phyloP scores from a whole-genome alignment of 2,113 vertebrate species.

The Passer montanus region DNA sequence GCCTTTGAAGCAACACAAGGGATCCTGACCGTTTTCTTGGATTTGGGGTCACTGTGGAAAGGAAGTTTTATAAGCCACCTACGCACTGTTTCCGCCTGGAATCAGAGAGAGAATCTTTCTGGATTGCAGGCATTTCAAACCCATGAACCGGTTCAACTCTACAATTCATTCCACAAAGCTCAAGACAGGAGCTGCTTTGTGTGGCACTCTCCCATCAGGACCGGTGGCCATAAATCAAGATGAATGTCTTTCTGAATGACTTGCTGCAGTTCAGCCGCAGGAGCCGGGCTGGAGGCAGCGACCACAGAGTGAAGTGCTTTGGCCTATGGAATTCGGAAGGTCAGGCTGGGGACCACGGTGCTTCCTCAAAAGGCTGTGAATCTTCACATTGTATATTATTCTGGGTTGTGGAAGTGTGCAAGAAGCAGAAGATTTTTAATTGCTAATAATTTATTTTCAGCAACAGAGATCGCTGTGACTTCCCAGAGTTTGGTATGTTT shows the following conservation, averaged over 20 bases:
- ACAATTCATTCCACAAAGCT: background rate
- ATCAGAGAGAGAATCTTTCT: constrained; percentile 33
- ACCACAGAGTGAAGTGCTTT: background rate
- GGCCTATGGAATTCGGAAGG: background rate
- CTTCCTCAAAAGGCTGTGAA: constrained; percentile 9
- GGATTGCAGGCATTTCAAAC: constrained; percentile 46
- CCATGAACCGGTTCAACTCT: constrained; percentile 21
- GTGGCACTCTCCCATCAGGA: background rate
- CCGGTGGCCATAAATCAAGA: constrained; percentile 33
- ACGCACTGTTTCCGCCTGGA: constrained; percentile 53
- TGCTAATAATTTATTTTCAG: background rate
- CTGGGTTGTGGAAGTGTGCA: background rate
- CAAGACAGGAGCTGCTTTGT: constrained; percentile 49
- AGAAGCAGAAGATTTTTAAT: background rate
- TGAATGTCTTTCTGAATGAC: constrained; percentile 25
- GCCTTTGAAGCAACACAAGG: constrained; percentile 68
- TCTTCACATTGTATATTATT: background rate
- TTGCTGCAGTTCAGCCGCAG: background rate
- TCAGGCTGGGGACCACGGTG: background rate
- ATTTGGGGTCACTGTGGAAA: constrained; percentile 68
- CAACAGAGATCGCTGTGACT: background rate
- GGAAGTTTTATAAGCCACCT: constrained; percentile 74
- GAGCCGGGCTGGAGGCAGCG: background rate
- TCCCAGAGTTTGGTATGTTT: background rate
- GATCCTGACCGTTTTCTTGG: constrained; percentile 71